These are phyloP conservation scores for Hippopotamus amphibius DNA, from an alignment of 2,113 vertebrate species.

Conservation along the genomic window DNA sequence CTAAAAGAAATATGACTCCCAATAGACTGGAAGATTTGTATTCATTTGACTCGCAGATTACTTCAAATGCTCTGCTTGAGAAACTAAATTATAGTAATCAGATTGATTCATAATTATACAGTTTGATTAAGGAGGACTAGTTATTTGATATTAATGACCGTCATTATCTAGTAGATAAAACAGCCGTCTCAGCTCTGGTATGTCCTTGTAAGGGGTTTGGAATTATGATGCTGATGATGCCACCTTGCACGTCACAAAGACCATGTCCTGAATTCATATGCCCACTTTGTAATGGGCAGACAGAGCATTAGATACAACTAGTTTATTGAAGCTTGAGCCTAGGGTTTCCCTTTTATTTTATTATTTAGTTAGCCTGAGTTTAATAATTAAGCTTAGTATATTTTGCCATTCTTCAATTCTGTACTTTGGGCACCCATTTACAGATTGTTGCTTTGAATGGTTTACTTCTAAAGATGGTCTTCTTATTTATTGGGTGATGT, in stretches of 20 bases:
- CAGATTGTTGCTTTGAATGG: background rate
- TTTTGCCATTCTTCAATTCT: background rate
- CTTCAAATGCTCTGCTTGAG: constrained; percentile 21
- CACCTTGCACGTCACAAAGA: background rate
- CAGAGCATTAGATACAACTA: background rate
- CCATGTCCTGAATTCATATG: background rate
- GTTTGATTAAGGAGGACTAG: background rate
- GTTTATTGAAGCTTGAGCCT: background rate
- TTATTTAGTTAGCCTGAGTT: background rate
- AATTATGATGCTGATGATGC: background rate
- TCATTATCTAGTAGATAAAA: background rate
- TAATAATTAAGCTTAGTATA: constrained; percentile 32
- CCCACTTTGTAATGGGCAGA: background rate
- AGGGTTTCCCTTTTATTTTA: background rate
- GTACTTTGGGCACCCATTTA: background rate
- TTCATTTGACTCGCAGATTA: constrained; percentile 10
- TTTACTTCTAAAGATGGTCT: background rate
- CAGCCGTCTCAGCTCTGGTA: background rate
- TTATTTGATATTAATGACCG: background rate
- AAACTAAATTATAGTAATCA: constrained; percentile 33
- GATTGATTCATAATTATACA: constrained; percentile 21
- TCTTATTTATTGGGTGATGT: background rate
- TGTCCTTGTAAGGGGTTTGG: background rate
- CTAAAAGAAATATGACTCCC: constrained; percentile 2
- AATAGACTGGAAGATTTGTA: constrained; percentile 36